A percentile compares a stretch with the other conserved stretches of the same genome.
Evolutionary conservation across 1,140 invertebrate species (phyloP).

Genomic region (Ephestia elutella): DNA sequence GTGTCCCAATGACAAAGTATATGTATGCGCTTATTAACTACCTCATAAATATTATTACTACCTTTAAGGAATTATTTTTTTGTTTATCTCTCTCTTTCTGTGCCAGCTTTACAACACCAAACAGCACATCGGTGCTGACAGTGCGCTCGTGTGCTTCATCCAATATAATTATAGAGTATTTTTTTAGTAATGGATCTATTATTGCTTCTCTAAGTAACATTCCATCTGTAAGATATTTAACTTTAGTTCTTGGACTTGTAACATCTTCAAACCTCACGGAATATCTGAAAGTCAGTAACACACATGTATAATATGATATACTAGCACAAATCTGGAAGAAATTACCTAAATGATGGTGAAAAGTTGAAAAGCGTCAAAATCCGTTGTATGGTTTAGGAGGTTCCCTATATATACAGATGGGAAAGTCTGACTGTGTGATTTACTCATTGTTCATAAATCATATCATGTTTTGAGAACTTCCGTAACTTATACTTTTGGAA

Average conservation of each 20-base stretch:
- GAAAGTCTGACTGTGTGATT: too few relatives aligned
- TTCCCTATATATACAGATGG: too few relatives aligned
- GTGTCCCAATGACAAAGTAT: too few relatives aligned
- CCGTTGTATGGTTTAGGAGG: too few relatives aligned
- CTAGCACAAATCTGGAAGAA: too few relatives aligned
- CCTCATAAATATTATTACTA: conserved; percentile 33
- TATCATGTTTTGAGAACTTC: too few relatives aligned
- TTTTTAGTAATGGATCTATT: conserved; percentile 79
- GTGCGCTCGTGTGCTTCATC: conserved; percentile 98
- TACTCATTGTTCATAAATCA: too few relatives aligned
- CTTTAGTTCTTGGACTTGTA: conserved; percentile 83
- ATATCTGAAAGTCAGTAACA: conserved; percentile 80
- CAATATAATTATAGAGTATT: conserved; percentile 90
- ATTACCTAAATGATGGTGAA: too few relatives aligned
- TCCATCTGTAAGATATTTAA: conserved; percentile 95
- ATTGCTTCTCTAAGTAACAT: conserved; percentile 95
- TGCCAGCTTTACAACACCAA: conserved; percentile 90
- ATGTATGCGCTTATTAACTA: too few relatives aligned
- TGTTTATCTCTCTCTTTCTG: conserved; percentile 81
- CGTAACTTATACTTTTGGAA: too few relatives aligned
- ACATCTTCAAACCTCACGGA: conserved; percentile 93
- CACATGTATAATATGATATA: too few relatives aligned
- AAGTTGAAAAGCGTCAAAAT: too few relatives aligned
- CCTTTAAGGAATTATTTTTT: conserved; percentile 79
- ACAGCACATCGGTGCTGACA: conserved; percentile 93